Conservation (phyloP, 2,113 vertebrate genomes). For the Galbula dea region DNA sequence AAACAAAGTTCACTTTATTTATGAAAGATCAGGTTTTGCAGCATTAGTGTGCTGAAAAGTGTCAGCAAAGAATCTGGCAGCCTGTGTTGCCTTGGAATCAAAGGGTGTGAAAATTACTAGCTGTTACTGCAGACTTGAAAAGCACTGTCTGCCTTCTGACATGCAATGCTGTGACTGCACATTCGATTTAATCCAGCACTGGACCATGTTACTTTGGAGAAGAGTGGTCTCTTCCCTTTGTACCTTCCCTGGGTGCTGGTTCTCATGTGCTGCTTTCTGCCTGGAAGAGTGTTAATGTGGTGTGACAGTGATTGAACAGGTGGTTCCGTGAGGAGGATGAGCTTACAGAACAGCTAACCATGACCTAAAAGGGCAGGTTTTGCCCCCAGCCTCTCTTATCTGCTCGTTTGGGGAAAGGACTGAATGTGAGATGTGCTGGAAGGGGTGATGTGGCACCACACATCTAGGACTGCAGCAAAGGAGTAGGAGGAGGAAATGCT, state of each 20-base stretch:
- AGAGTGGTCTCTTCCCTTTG: fast-evolving
- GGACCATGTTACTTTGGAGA: background rate
- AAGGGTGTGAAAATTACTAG: fast-evolving
- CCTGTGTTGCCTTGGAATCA: background rate
- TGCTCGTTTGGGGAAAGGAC: background rate
- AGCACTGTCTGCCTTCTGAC: fast-evolving
- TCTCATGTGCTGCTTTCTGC: fast-evolving
- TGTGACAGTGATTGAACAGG: background rate
- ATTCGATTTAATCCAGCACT: background rate
- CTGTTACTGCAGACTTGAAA: background rate
- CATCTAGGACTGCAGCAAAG: background rate
- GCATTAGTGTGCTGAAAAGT: background rate
- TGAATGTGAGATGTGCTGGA: fast-evolving
- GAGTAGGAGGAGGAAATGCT: background rate
- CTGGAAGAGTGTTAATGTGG: background rate
- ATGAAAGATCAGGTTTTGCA: background rate
- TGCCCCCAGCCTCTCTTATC: background rate
- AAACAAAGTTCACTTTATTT: background rate
- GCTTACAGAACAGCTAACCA: background rate
- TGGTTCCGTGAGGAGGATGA: background rate
- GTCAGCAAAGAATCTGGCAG: background rate
- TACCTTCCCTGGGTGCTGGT: background rate
- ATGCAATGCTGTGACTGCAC: fast-evolving
- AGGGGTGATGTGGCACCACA: fast-evolving
- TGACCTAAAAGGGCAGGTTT: background rate